Evolutionary conservation across 2,888 invertebrate genomes (phyloP), one percentile per base, ranked within the genome.

Genomic region (Phania funesta): DNA sequence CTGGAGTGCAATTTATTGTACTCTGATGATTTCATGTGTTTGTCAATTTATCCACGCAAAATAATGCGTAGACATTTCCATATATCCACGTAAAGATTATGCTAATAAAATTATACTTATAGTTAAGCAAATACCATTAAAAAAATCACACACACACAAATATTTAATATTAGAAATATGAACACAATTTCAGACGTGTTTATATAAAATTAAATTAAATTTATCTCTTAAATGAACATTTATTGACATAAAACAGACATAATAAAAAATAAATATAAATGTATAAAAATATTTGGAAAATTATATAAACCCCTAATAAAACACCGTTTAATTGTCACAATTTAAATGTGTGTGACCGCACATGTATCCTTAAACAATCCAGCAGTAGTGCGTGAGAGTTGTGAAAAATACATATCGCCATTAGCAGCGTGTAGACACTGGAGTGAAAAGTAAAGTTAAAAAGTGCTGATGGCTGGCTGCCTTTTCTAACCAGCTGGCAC

Each of bases 311-410:
- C 0, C 16, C 11, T 60, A 54, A 11, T 22, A 22, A 54, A 64
- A 46, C 46, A 67, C 46, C 60, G 76, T 81, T 77, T 32, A 56
- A 62, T 16, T 18, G 20, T 3, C n/a, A 67, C 20, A 65, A 26
- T 67, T 38, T 56, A 46, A 46, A 58, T 67, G 26, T 52, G 16
- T 60, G 52, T 52, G 52, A 60, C 4, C 35, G n/a, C 16, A 18
- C 4, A 26, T 46, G n/a, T n/a, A 11, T 52, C 60, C 35, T 81
- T 46, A 64, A 56, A 26, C 18, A 16, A 50, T 29, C 18, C 1
- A 20, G 44, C 1, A 20, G 44, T 38, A 29, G 54, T 73, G 81
- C 77, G 77, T 81, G 77, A 56, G 20, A 77, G 67, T 73, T 81
- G 68, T 77, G 62, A 73, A 48, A 62, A 68, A 60, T 60, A 29